Evolutionary conservation across 2,113 vertebrate genomes (phyloP).

Genomic region (Gambusia affinis): DNA sequence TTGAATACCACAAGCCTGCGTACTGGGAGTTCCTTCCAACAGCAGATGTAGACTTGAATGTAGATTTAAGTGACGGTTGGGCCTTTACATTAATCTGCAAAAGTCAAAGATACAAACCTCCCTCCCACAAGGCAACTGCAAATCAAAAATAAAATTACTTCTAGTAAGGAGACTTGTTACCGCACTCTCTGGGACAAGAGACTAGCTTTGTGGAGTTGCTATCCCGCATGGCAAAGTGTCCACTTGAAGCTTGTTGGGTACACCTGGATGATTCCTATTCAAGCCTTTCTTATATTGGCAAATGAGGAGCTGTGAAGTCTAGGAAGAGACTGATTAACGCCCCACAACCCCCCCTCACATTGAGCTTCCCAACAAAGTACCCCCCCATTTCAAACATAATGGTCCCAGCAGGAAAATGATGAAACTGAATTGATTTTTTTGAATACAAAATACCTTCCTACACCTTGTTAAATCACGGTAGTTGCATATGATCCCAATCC

Average conservation of each 20-base stretch:
- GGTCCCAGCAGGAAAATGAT: not conserved
- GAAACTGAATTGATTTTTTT: slow-evolving; percentile 25
- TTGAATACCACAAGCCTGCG: slow-evolving; percentile 74
- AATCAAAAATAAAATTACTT: slow-evolving; percentile 56
- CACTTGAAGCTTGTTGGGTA: slow-evolving; percentile 59
- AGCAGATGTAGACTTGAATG: slow-evolving; percentile 58
- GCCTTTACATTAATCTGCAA: slow-evolving; percentile 78
- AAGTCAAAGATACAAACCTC: slow-evolving; percentile 78
- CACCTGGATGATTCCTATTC: slow-evolving; percentile 61
- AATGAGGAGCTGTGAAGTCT: slow-evolving; percentile 80
- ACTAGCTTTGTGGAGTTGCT: slow-evolving; percentile 63
- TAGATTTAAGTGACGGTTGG: slow-evolving; percentile 59
- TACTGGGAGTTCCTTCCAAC: slow-evolving; percentile 69
- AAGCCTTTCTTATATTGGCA: slow-evolving; percentile 57
- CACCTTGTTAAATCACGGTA: slow-evolving; percentile 54
- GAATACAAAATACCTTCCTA: slow-evolving; percentile 76
- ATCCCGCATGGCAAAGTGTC: slow-evolving; percentile 65
- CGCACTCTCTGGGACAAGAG: slow-evolving; percentile 58
- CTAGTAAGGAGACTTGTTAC: slow-evolving; percentile 72
- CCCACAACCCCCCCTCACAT: slow-evolving; percentile 61
- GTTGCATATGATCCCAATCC: slow-evolving; percentile 61
- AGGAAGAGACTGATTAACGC: slow-evolving; percentile 80
- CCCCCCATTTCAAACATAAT: slow-evolving; percentile 9
- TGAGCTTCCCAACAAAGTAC: slow-evolving; percentile 1
- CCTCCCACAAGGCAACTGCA: slow-evolving; percentile 65